Percentiles rank a stretch among this genome's conserved stretches.
phyloP scores from a whole-genome alignment of 1,140 invertebrate genomes.

The Caligus rogercresseyi region DNA sequence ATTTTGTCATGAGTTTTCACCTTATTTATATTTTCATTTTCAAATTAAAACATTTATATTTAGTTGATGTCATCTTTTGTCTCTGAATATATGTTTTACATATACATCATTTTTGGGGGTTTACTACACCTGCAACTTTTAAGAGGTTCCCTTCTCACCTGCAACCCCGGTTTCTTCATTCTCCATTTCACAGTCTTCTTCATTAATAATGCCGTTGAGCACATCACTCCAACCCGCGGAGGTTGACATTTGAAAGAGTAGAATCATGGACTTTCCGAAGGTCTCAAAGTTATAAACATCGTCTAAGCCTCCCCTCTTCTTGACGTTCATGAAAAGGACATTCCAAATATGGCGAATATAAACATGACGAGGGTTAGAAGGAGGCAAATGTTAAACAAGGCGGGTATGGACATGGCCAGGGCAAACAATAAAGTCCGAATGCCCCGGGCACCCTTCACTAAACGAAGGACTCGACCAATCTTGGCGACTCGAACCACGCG shows the following conservation, averaged over 20 bases:
- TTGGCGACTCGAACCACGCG: constrained; percentile 93
- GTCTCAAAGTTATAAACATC: constrained; percentile 97
- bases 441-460: constrained; percentile 93
- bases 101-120: too few relatives aligned
- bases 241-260: constrained; percentile 95
- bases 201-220: constrained; percentile 84
- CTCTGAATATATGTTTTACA: background rate
- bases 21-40: too few relatives aligned
- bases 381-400: constrained; percentile 94
- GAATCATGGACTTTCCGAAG: constrained; percentile 92
- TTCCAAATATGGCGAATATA: constrained; percentile 96
- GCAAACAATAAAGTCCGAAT: constrained; percentile 91
- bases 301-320: constrained; percentile 68
- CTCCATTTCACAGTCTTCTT: constrained; percentile 58
- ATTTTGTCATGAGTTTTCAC: too few relatives aligned
- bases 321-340: constrained; percentile 98
- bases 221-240: constrained; percentile 94
- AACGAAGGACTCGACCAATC: constrained; percentile 82
- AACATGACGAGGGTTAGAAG: constrained; percentile 96
- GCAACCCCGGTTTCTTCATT: constrained; percentile 13
- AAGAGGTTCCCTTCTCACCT: too few relatives aligned
- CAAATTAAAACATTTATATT: too few relatives aligned
- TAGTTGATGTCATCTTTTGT: too few relatives aligned
- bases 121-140: too few relatives aligned
- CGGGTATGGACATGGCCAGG: constrained; percentile 90